Evolutionary conservation across 2,113 vertebrate species (phyloP).

Genomic region (Oryzias melastigma): DNA sequence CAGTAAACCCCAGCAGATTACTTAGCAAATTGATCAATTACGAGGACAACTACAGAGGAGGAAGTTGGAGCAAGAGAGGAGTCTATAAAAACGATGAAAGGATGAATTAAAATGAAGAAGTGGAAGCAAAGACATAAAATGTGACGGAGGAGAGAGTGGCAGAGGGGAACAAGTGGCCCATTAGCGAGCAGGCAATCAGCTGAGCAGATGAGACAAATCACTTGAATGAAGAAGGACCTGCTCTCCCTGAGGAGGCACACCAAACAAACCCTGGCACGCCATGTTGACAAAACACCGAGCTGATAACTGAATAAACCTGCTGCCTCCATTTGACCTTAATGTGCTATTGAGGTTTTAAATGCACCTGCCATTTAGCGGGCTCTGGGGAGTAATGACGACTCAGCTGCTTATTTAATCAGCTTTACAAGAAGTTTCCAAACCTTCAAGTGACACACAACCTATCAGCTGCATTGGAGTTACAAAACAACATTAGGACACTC

Average conservation of each 20-base stretch:
- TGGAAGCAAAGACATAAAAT: slow-evolving; percentile 35
- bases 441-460: slow-evolving; percentile 33
- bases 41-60: slow-evolving; percentile 57
- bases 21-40: slow-evolving; percentile 71
- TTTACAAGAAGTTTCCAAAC: slow-evolving; percentile 28
- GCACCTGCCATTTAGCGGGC: slow-evolving; percentile 45
- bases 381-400: slow-evolving; percentile 44
- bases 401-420: slow-evolving; percentile 29
- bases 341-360: slow-evolving; percentile 44
- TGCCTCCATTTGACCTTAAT: slow-evolving; percentile 57
- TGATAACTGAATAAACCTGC: slow-evolving; percentile 51
- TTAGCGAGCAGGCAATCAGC: slow-evolving; percentile 49
- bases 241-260: slow-evolving; percentile 31
- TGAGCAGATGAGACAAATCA: slow-evolving; percentile 34
- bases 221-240: slow-evolving; percentile 22
- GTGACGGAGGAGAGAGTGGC: slow-evolving; percentile 22
- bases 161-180: slow-evolving; percentile 17
- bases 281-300: slow-evolving; percentile 54
- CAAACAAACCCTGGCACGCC: slow-evolving; percentile 48
- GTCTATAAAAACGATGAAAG: slow-evolving; percentile 13
- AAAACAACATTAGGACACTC: slow-evolving; percentile 19
- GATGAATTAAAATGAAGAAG: slow-evolving; percentile 32
- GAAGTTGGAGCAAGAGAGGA: slow-evolving; percentile 43
- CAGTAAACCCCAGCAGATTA: slow-evolving; percentile 56
- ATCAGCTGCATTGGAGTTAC: background rate